Evolutionary conservation across 2,113 vertebrate species (phyloP), one percentile per base, ranked within the genome.

Genomic region (Mesembrinibis cayennensis): DNA sequence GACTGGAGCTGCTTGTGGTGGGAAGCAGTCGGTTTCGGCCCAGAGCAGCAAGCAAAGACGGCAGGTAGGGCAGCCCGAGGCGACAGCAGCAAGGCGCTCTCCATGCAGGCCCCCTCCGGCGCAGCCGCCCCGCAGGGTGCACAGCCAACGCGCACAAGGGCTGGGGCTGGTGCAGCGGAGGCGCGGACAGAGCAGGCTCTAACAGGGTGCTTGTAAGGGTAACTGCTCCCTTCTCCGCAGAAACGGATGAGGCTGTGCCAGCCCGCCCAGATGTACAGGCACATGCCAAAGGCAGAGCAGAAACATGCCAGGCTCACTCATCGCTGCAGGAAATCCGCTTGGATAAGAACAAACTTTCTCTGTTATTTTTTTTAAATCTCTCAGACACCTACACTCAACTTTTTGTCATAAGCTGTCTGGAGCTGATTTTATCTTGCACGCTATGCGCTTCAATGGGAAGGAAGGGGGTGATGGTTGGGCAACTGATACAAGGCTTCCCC

Each of bases 301-400:
- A 78, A 84, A 59, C 73, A 47, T 2, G 69, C 81, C 91, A 94
- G 55, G 65, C 73, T 93, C 94, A 89, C 50, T 97, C 92, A 89
- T 79, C 25, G 0, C 81, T 50, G 32, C 90, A 84, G 96, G 94
- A 96, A 97, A 95, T 87, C 87, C 61, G 12, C 85, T 45, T 66
- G 78, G 92, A 82, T 74, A 82, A 71, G 84, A 93, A 84, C 84
- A 95, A 89, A 93, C 93, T 93, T 96, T 89, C 96, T 89, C 89
- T 94, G 32, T 62, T 83, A 22, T 80, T 83, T 86, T 71, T 76
- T 82, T 20, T 1, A 53, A 86, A 78, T 55, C 81, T 81, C 81
- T 69, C 63, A 91, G 94, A 94, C 95, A 94, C 84, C 81, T 82
- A 61, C 73, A 63, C 82, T 89, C 80, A 50, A 61, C 44, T 61